Base-by-base conservation (phyloP, 2,888 invertebrate genomes). In the Corythucha ciliata region DNA sequence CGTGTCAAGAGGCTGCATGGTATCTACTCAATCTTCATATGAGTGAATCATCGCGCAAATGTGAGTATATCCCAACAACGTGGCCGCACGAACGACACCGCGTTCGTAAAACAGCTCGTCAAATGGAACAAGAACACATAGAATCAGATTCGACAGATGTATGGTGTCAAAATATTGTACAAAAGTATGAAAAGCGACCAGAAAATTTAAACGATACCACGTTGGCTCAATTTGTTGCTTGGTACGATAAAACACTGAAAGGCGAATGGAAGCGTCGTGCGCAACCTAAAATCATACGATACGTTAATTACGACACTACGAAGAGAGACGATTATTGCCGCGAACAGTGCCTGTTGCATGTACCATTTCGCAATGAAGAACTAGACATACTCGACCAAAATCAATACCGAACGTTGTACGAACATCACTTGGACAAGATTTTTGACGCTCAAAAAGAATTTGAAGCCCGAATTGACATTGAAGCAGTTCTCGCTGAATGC, bases 111-210 rank as follows among this genome's bases (percentile, higher is more conserved):
- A 65, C 60, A 56, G 59, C 18, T 16, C 14, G 18, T 16, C 44
- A 44, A 33, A 20, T 44, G 32, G 44, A 44, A 27, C 27, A 44
- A 44, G 8, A 44, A 27, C 29, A 27, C 20, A 7, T 27, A 20
- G 29, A 44, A 27, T 29, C 18, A 52, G 61, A 66, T 60, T 62
- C 59, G 63, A 67, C 66, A 59, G 62, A 71, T 50, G 58, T 70
- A 25, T 69, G 69, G 68, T 32, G 32, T 32, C 32, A 44, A 27
- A 44, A 33, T 20, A 44, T 44, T 29, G 32, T 44, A 27, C 44
- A 44, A 44, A 44, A 44, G 18, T 44, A 44, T 20, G 29, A 44
- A 44, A 29, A 33, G 18, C 44, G 44, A 20, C 44, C 44, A 27
- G 32, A 39, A 6, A 21, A 22, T 39, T 39, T 37, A 20, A 20